A percentile compares a stretch with the other conserved stretches of the same genome.
Evolutionary conservation across 1,140 invertebrate species (phyloP).

Genomic region (Dinoponera quadriceps): DNA sequence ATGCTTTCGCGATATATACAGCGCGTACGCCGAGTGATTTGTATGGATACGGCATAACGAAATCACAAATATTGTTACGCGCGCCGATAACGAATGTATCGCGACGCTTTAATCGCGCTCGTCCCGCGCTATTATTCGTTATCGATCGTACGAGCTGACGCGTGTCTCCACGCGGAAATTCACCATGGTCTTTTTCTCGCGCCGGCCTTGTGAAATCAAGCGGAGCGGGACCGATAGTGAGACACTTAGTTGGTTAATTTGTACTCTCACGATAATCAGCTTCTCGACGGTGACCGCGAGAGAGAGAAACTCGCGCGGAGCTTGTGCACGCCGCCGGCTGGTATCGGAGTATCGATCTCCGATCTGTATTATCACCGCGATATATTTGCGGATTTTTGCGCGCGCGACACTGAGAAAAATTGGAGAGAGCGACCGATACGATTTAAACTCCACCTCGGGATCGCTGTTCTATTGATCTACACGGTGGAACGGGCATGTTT

Average conservation of each 20-base stretch:
- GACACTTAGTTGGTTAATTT: no score
- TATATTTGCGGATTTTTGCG: no score
- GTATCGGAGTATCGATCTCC: no score
- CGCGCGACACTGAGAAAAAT: no score
- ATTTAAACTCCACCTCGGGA: background rate
- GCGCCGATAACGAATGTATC: background rate
- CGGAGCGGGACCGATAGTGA: no score
- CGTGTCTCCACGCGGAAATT: no score
- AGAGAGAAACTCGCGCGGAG: no score
- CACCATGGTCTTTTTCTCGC: background rate
- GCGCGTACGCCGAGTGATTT: background rate
- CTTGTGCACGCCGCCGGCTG: no score
- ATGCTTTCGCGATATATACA: background rate
- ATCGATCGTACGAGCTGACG: background rate
- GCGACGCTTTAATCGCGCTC: background rate
- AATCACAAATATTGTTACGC: conserved; percentile 7
- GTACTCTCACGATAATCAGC: no score
- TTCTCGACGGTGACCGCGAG: no score
- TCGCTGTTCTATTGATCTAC: background rate
- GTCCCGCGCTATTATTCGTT: background rate
- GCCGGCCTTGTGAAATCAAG: background rate
- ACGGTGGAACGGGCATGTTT: background rate
- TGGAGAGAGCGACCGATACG: no score
- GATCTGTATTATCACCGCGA: no score
- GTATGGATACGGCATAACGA: background rate